Evolutionary conservation across 2,888 invertebrate species (phyloP).

Genomic region (Oscheius onirici): DNA sequence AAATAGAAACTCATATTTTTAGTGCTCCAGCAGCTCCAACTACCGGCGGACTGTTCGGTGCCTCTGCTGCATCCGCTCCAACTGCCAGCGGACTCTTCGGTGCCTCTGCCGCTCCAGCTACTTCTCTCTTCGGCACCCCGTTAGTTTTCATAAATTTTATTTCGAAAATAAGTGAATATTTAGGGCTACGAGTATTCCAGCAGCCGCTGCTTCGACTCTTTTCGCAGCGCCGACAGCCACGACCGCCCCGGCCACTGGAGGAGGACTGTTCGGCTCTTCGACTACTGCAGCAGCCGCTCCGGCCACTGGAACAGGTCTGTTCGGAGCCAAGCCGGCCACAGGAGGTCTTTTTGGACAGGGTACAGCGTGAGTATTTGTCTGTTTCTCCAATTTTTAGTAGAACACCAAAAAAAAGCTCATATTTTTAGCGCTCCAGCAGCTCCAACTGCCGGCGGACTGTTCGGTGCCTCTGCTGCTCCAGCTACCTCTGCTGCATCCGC

Average conservation of each 20-base stretch:
- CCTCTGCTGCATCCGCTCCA: no score
- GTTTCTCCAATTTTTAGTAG: background rate
- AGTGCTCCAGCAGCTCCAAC: background rate
- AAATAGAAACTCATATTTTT: background rate
- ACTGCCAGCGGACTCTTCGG: no score
- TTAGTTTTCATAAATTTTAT: no score
- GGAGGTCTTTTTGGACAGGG: slow-evolving; percentile 2
- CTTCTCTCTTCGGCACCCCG: slow-evolving; percentile 18
- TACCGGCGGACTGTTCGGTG: slow-evolving; percentile 15
- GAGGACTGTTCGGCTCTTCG: background rate
- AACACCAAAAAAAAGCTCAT: background rate
- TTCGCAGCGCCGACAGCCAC: slow-evolving; percentile 3
- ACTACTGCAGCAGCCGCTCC: background rate
- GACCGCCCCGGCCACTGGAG: background rate
- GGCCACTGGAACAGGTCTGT: background rate
- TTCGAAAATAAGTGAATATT: no score
- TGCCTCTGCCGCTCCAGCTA: background rate
- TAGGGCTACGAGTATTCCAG: no score
- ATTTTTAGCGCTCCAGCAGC: background rate
- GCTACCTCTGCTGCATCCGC: background rate
- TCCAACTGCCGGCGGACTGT: slow-evolving; percentile 13
- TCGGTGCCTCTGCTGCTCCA: slow-evolving; percentile 21
- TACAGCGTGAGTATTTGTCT: background rate
- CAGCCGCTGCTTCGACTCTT: slow-evolving; percentile 9
- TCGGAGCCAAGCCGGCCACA: background rate